Conservation (phyloP, 2,797 vertebrate species). For the Thunnus albacares region DNA sequence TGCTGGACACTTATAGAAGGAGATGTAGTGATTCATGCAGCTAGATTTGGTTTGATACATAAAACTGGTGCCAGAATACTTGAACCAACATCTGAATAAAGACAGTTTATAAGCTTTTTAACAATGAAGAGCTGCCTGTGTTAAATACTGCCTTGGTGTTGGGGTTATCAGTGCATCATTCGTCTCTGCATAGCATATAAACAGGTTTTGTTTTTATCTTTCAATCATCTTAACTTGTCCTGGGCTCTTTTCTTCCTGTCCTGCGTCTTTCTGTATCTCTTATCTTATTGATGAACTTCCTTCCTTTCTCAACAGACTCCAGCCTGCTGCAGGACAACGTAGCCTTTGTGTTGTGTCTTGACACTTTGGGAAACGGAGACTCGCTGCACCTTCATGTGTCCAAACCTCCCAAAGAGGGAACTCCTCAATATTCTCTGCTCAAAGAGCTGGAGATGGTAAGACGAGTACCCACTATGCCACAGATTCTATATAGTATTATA, state of each 20-base stretch:
- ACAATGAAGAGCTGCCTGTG: no score
- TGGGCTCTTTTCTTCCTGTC: background rate
- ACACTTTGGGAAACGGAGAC: slow-evolving; percentile 93
- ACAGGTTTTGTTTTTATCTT: no score
- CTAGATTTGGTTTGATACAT: background rate
- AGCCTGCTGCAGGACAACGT: slow-evolving; percentile 98
- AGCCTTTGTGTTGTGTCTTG: slow-evolving; percentile 96
- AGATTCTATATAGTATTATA: no score
- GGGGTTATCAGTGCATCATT: no score
- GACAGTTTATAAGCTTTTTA: background rate
- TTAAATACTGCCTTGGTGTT: no score
- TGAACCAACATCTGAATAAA: background rate
- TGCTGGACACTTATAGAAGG: background rate
- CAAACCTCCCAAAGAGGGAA: slow-evolving; percentile 96
- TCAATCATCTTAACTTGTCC: no score
- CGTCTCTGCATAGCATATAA: no score
- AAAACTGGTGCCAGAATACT: background rate
- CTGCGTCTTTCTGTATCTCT: background rate
- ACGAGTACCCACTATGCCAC: no score
- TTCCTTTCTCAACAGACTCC: slow-evolving; percentile 87
- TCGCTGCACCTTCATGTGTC: slow-evolving; percentile 95
- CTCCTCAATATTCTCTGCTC: slow-evolving; percentile 91
- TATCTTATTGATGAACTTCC: background rate
- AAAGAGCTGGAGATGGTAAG: slow-evolving; percentile 92
- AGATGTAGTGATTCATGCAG: background rate